phyloP scores from a whole-genome alignment of 1,140 invertebrate genomes.

The Ridgeia piscesae region DNA sequence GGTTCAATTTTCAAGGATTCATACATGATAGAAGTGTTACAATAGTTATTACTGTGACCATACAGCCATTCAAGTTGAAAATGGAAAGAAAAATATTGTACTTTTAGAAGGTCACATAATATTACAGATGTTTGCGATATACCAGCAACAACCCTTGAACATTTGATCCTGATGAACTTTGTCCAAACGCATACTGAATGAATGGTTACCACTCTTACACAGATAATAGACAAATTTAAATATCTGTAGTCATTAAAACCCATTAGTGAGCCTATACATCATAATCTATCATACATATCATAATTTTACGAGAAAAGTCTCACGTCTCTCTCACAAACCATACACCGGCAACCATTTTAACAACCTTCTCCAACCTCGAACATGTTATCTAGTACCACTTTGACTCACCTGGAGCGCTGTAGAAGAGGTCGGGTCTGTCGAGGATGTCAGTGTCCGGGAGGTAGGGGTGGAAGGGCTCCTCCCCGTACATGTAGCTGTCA shows the following conservation, averaged over 20 bases:
- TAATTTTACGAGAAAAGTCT: not conserved
- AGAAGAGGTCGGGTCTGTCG: conserved; percentile 54
- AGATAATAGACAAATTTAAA: not conserved
- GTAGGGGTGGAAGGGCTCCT: conserved; percentile 48
- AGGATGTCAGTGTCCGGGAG: conserved; percentile 55
- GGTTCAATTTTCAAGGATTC: too few species aligned
- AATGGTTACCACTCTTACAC: not conserved
- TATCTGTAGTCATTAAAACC: not conserved
- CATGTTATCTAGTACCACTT: not conserved
- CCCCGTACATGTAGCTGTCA: conserved; percentile 51
- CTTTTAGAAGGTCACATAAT: not conserved
- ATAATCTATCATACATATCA: too few species aligned
- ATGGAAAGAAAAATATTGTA: too few species aligned
- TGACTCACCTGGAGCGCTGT: conserved; percentile 40
- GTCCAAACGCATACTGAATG: not conserved
- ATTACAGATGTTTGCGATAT: not conserved
- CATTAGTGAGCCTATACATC: too few species aligned
- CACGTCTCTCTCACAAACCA: not conserved
- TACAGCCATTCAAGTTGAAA: too few species aligned
- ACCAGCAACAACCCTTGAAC: not conserved
- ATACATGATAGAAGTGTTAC: too few species aligned
- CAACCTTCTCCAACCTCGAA: not conserved
- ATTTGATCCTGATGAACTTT: not conserved
- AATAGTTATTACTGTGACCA: too few species aligned
- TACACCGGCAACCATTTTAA: not conserved